phyloP scores from a whole-genome alignment of 2,113 vertebrate genomes.

The Asarcornis scutulata region DNA sequence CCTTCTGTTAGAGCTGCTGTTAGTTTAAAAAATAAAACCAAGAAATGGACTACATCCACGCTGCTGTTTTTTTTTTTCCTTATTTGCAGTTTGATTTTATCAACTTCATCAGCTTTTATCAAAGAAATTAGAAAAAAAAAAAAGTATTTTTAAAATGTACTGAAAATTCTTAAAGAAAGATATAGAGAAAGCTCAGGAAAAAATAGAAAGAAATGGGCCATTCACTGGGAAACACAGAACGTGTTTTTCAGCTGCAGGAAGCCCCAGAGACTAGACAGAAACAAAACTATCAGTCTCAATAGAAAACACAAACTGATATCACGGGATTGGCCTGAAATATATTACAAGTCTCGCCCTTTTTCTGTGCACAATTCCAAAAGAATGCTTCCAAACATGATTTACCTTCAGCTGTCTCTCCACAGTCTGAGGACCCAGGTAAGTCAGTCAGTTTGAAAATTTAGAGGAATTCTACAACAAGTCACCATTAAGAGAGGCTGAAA shows the following conservation, averaged over 20 bases:
- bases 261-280: neutral
- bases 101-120: neutral
- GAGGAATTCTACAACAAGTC: neutral
- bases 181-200: neutral
- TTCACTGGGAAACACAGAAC: neutral
- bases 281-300: neutral
- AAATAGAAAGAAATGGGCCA: neutral
- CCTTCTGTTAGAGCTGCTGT: neutral
- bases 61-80: neutral
- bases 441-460: neutral
- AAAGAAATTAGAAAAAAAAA: neutral
- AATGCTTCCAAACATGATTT: neutral
- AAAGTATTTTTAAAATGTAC: neutral
- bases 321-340: neutral
- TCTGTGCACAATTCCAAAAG: neutral
- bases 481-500: neutral
- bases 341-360: neutral
- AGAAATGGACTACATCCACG: neutral
- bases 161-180: no score
- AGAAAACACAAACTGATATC: neutral
- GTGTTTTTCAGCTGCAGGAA: neutral
- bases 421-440: neutral
- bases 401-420: neutral
- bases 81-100: neutral
- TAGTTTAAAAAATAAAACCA: neutral